Evolutionary conservation across 2,113 vertebrate species (phyloP), one percentile per base, ranked within the genome.

Genomic region (Nyctibius bracteatus): DNA sequence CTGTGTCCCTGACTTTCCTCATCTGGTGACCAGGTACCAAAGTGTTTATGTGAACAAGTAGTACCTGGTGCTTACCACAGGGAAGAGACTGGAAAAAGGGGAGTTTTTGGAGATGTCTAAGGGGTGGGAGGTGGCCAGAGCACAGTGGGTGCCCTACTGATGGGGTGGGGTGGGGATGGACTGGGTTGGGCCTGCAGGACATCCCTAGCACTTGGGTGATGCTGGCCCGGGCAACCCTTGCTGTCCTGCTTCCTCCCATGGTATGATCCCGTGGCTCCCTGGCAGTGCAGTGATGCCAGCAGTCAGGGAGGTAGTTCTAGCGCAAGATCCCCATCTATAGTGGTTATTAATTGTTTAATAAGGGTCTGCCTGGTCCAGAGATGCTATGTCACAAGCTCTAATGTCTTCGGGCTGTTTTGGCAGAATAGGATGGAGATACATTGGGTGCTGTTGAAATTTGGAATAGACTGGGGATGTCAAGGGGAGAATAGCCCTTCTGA

Each of bases 61-160:
- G 10, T 8, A 22, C 31, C 24, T 78, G 58, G 6, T 11, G 14
- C 19, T 72, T 46, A 10, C 14, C 0, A 1, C 22, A 49, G 12
- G 31, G 28, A 52, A n/a, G 13, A 83, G 8, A 12, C 31, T 57
- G 35, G 46, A 3, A 46, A 81, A 77, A 25, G 8, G 12, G 14
- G 11, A 43, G 8, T 10, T 51, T 59, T 10, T 52, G 47, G 27
- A 16, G 12, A 9, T 52, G 10, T 10, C 4, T 6, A 19, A 33
- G 12, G 12, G 8, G 65, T 27, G 27, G 30, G 33, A 30, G 35
- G 22, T 8, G 28, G 19, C 22, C 16, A 25, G 41, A 47, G n/a
- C 35, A 59, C n/a, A n/a, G 9, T 0, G 0, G 24, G 16, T 27
- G 22, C 8, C 33, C 44, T 5, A 4, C 12, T 27, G 41, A 10